Base-by-base conservation (phyloP, 1,140 invertebrate species). In the Formica exsecta region DNA sequence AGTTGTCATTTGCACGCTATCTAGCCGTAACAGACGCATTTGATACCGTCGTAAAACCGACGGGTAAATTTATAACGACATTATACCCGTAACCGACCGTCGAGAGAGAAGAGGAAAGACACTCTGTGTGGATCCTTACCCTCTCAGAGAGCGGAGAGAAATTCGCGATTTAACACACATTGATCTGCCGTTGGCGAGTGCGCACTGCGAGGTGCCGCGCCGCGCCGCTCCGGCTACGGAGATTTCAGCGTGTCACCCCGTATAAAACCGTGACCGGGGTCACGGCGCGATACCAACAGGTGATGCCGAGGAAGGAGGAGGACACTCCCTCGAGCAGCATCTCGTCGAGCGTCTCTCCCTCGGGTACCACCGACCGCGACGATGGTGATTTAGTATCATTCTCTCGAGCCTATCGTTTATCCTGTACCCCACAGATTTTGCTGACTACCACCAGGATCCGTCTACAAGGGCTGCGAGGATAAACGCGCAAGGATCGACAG, bases 211-310 rank as follows among this genome's bases (percentile, higher is more conserved):
- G 61, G 62, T 41, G 75, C 81, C 73, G 81, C 80, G 84, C 59
- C 77, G 70, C 73, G 29, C 51, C 85, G 76, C 74, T 48, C 74
- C 64, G 9, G 29, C 44, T 62, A n/a, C 8, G 38, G 59, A 51
- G 48, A 61, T 87, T 90, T 61, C 62, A 76, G 62, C 75, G 54
- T 59, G 89, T 83, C 89, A 79, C 86, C 81, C 81, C 75, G 77
- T 90, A 88, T 88, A 88, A 83, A 75, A 81, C 87, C 70, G 86
- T 89, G 89, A 93, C 90, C 85, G 90, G 92, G 89, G 91, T 88
- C 84, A 87, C 76, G 86, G 88, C 88, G 70, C 87, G 88, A 89
- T 89, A 90, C 93, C 93, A 94, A 94, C 93, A 94, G 93, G 93
- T 94, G 93, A 94, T 94, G 92, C 90, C 91, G 86, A 79, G 85